phyloP scores from a whole-genome alignment of 2,113 vertebrate species.

The Phycodurus eques region DNA sequence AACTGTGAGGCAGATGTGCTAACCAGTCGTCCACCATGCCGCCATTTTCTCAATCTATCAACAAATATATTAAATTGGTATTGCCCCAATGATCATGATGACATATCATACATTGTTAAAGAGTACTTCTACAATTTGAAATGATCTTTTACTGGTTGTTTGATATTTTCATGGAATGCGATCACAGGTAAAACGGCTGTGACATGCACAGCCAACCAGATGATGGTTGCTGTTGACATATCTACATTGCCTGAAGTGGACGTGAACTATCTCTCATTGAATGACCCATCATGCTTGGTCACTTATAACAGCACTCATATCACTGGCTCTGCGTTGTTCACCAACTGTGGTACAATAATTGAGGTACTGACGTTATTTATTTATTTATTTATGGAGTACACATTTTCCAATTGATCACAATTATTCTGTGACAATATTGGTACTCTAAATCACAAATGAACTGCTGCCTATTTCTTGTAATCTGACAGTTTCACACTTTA shows the following conservation, averaged over 20 bases:
- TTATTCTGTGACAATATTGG: background rate
- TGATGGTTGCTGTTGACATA: slow-evolving; percentile 58
- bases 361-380: slow-evolving; percentile 44
- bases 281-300: slow-evolving; percentile 62
- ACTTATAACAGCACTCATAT: slow-evolving; percentile 68
- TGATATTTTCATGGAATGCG: background rate
- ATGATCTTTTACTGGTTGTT: background rate
- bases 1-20: no score
- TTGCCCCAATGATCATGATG: no score
- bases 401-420: no score
- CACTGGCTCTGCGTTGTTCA: slow-evolving; percentile 58
- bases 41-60: no score
- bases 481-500: background rate
- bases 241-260: slow-evolving; percentile 61
- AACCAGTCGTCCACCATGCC: no score
- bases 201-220: slow-evolving; percentile 48
- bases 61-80: no score
- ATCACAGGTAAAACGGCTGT: slow-evolving; percentile 53
- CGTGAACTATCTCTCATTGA: slow-evolving; percentile 54
- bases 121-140: background rate
- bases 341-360: slow-evolving; percentile 65
- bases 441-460: background rate
- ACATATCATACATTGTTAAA: no score
- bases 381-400: no score
- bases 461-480: background rate